Evolutionary conservation across 2,113 vertebrate genomes (phyloP), one percentile per base, ranked within the genome.

Genomic region (Microtus oregoni): DNA sequence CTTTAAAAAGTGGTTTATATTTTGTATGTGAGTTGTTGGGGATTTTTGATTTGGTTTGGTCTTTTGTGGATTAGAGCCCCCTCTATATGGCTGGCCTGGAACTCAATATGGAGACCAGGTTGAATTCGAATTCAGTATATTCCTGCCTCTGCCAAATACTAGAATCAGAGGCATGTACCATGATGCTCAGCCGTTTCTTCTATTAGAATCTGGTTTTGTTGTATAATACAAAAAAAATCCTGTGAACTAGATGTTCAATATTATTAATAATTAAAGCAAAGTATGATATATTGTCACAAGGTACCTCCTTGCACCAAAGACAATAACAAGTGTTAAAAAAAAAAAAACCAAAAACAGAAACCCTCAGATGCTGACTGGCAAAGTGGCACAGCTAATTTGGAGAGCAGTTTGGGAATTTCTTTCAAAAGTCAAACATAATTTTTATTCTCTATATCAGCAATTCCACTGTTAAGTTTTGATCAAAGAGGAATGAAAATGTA

Each of bases 401-500:
- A 58, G 17, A 58, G 55, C 55, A 58, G 41, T 90, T 67, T 92
- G 32, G 55, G 9, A 30, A 67, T 68, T 32, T 68, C 28, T 92
- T 94, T 68, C 55, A 92, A 96, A 87, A 70, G 50, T 52, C 79
- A 90, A 86, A 94, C 65, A 90, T 50, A 86, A 90, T 47, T 65
- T 82, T 67, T 77, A 87, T 19, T 61, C 9, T 92, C 79, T 65
- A 35, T 12, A 67, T 38, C 65, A 96, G 28, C 78, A 89, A 79
- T 85, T 89, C 78, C 47, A 95, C 15, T 86, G 70, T 58, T 81
- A 70, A 86, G 17, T 81, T 81, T 79, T 68, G 7, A 47, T 44
- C 89, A n/a, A 47, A 86, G 89, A 78, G 24, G 52, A 88, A 77
- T 86, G 58, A 91, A 86, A 89, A 92, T 65, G 0, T 61, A 79